Conservation (phyloP, 2,797 vertebrate genomes). For the Enteromius radiatus region DNA sequence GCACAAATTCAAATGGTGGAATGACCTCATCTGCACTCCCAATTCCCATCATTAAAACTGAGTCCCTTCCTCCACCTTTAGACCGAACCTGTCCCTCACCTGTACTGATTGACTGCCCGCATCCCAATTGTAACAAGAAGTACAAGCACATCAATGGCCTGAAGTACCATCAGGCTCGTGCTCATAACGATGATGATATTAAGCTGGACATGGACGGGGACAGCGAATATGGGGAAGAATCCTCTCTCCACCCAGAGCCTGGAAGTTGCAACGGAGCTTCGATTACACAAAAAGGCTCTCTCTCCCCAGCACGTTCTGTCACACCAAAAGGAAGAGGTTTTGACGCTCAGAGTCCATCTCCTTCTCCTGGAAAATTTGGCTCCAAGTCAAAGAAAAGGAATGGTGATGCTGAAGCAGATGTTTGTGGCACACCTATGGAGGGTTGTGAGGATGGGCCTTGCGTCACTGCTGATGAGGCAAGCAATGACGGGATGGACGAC, state of each 20-base stretch:
- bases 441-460: constrained; percentile 93
- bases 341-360: constrained; percentile 93
- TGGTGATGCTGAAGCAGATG: constrained; percentile 87
- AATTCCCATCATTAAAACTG: constrained; percentile 84
- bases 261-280: constrained; percentile 92
- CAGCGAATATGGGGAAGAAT: constrained; percentile 94
- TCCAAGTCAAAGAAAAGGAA: constrained; percentile 93
- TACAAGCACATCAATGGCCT: constrained; percentile 99
- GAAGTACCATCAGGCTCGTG: constrained; percentile 98
- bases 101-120: constrained; percentile 96
- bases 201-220: constrained; percentile 93
- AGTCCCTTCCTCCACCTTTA: constrained; percentile 81
- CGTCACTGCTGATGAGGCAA: constrained; percentile 92
- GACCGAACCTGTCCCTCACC: constrained; percentile 95
- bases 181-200: constrained; percentile 93
- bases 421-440: constrained; percentile 85
- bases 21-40: constrained; percentile 80
- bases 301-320: constrained; percentile 92
- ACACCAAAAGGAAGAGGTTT: constrained; percentile 94
- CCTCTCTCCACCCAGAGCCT: constrained; percentile 86
- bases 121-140: constrained; percentile 99
- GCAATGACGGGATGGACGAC: constrained; percentile 94
- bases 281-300: constrained; percentile 89
- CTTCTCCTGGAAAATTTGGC: constrained; percentile 91
- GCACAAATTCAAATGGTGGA: constrained; percentile 91